These are phyloP conservation scores for Teinopalpus imperialis DNA, from an alignment of 2,888 invertebrate species.

Conservation along the genomic window DNA sequence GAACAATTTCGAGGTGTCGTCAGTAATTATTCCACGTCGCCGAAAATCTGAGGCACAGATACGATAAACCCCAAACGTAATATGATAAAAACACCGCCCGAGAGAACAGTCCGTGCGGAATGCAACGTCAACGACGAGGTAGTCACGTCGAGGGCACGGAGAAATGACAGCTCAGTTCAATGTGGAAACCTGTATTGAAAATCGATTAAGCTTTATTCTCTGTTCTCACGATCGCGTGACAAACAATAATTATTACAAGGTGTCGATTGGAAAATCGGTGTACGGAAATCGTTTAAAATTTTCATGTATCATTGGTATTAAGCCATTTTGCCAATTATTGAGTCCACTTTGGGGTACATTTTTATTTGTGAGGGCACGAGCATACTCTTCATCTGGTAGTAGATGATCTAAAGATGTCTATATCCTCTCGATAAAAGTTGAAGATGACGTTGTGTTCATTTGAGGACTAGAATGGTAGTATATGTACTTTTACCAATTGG, in stretches of 20 bases:
- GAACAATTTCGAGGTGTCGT: conserved; percentile 56
- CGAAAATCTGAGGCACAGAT: conserved; percentile 69
- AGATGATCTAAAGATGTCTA: no score
- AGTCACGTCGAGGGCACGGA: conserved; percentile 55
- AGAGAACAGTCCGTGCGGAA: conserved; percentile 58
- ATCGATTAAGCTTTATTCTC: conserved; percentile 73
- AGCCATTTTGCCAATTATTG: conserved; percentile 49
- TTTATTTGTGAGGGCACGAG: no score
- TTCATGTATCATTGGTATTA: conserved; percentile 70
- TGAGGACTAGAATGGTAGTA: no score
- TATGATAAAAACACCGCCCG: conserved; percentile 56
- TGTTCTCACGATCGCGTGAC: conserved; percentile 70
- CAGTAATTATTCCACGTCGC: conserved; percentile 70
- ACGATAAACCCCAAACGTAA: conserved; percentile 59
- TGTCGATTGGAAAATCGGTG: conserved; percentile 76
- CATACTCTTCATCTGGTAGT: no score
- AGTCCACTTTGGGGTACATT: conserved; percentile 31
- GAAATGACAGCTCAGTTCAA: conserved; percentile 55
- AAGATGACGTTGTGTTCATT: no score
- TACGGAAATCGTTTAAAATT: conserved; percentile 58
- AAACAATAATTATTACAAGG: conserved; percentile 71
- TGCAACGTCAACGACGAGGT: conserved; percentile 60
- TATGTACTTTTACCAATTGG: no score
- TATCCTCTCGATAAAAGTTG: no score
- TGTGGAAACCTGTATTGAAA: conserved; percentile 63